These are phyloP conservation scores for Muscicapa comitata DNA, from an alignment of 2,797 vertebrate genomes.

Conservation along the genomic window DNA sequence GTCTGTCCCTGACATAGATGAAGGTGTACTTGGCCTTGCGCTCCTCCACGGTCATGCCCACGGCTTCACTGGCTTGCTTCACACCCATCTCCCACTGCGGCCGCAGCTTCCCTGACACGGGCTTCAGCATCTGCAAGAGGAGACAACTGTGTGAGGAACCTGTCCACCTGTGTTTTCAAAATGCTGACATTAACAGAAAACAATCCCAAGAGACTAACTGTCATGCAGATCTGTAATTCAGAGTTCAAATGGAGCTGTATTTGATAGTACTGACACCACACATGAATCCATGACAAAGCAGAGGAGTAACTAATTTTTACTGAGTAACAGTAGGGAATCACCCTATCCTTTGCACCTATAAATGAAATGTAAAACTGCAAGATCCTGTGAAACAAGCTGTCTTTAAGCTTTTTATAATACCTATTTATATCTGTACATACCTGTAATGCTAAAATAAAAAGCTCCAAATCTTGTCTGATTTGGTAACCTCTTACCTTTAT, in stretches of 20 bases:
- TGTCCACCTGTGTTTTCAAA: background rate
- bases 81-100: slow-evolving; percentile 90
- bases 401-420: background rate
- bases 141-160: background rate
- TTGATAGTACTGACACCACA: background rate
- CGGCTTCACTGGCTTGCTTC: slow-evolving; percentile 87
- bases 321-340: background rate
- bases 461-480: background rate
- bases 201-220: background rate
- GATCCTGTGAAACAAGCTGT: background rate
- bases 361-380: background rate
- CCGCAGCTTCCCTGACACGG: slow-evolving; percentile 84
- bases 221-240: background rate
- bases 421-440: background rate
- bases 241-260: background rate
- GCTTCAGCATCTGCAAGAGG: slow-evolving; percentile 74
- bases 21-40: slow-evolving; percentile 88
- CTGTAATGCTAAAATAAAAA: background rate
- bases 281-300: background rate
- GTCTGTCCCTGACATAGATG: slow-evolving; percentile 83
- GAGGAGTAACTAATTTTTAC: background rate
- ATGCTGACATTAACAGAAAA: background rate
- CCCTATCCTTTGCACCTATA: background rate
- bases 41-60: slow-evolving; percentile 81
- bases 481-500: slow-evolving; percentile 81